These are phyloP conservation scores for Aurelia aurita DNA, from an alignment of 30 jellyfish, hydroid and myxozoan genomes.

Conservation along the genomic window DNA sequence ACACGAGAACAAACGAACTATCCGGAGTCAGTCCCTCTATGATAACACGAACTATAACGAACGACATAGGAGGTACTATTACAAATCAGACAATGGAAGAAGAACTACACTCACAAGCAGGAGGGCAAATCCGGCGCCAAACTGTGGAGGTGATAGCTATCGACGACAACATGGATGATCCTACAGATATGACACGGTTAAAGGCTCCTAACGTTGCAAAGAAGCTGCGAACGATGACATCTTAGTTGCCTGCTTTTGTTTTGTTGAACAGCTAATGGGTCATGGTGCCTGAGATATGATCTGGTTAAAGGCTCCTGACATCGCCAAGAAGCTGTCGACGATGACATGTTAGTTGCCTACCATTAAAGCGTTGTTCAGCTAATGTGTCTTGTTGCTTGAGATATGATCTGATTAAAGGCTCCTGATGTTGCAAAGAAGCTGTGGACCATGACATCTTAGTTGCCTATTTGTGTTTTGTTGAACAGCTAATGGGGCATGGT, in stretches of 20 bases:
- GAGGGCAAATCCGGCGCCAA: constrained; percentile 6
- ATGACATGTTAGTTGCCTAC: too few relatives aligned
- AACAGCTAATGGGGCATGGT: too few relatives aligned
- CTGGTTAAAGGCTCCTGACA: too few relatives aligned
- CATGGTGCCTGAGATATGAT: too few relatives aligned
- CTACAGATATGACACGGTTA: constrained; percentile 20
- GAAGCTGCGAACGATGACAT: not conserved
- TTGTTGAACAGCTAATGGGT: too few relatives aligned
- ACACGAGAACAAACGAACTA: constrained; percentile 39
- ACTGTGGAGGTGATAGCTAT: constrained; percentile 36
- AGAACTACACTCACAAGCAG: constrained; percentile 18
- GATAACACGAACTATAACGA: constrained; percentile 34
- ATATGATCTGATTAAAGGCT: not conserved
- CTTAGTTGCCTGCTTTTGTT: too few relatives aligned
- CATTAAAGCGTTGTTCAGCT: too few relatives aligned
- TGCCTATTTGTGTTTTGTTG: too few relatives aligned
- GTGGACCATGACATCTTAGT: not conserved
- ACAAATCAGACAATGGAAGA: constrained; percentile 17
- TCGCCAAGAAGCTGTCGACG: too few relatives aligned
- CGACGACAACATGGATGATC: constrained; percentile 29
- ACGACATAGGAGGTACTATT: constrained; percentile 25
- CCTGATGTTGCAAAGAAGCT: not conserved
- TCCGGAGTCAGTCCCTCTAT: constrained; percentile 61
- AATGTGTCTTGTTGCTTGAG: too few relatives aligned
- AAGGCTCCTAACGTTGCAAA: constrained; percentile 19